Percentiles rank a stretch among this genome's conserved stretches.
These are phyloP conservation scores for Callithrix jacchus DNA, from an alignment of 2,113 vertebrate species.

Conservation along the genomic window DNA sequence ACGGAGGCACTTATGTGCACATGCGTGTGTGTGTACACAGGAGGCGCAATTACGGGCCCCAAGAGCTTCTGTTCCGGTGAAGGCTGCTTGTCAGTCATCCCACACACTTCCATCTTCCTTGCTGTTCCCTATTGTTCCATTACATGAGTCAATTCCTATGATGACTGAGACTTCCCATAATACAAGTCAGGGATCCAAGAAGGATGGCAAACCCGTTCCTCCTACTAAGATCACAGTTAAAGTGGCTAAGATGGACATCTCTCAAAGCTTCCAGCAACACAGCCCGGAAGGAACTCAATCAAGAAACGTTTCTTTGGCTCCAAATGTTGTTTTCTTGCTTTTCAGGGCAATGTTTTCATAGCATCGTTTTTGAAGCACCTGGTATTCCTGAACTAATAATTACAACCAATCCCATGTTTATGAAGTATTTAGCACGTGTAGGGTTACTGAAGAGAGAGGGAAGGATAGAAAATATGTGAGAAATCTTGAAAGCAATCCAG, in stretches of 20 bases:
- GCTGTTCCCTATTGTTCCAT: background rate
- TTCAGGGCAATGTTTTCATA: conserved; percentile 20
- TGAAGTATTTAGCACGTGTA: background rate
- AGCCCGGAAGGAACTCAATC: conserved; percentile 38
- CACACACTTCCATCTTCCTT: background rate
- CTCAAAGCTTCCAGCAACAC: background rate
- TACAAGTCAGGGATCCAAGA: background rate
- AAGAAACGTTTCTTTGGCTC: conserved; percentile 47
- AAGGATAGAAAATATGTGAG: background rate
- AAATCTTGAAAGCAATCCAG: background rate
- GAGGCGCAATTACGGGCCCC: background rate
- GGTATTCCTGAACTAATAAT: background rate
- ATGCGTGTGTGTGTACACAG: background rate
- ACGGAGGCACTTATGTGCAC: rapidly evolving
- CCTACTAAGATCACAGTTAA: conserved; percentile 15
- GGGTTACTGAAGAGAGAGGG: background rate
- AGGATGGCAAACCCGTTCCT: background rate
- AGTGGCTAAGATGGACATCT: conserved; percentile 30
- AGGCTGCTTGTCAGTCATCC: background rate
- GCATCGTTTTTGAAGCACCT: conserved; percentile 1
- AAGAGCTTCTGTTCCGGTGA: background rate
- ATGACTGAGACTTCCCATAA: background rate
- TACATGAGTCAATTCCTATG: conserved; percentile 14
- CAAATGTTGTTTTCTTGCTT: conserved; percentile 50
- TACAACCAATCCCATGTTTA: background rate